Conservation (phyloP, 2,888 invertebrate species). For the Acrobasis consociella region DNA sequence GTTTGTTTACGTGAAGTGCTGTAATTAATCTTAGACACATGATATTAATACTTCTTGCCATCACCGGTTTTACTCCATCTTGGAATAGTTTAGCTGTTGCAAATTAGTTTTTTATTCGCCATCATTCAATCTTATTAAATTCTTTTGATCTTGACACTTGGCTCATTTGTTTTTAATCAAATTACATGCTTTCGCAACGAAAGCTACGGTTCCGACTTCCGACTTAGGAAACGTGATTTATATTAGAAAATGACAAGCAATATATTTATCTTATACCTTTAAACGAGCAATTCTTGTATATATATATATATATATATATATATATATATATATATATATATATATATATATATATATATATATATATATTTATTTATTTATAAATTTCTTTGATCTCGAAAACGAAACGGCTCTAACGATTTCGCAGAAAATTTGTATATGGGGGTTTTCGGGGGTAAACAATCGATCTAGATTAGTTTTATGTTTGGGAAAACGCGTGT, state of each 20-base stretch:
- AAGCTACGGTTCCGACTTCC: neutral
- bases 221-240: neutral
- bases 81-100: slow-evolving; percentile 9
- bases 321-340: too few relatives aligned
- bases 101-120: slow-evolving; percentile 35
- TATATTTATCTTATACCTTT: neutral
- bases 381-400: too few relatives aligned
- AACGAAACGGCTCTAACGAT: too few relatives aligned
- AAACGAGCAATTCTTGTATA: too few relatives aligned
- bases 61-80: slow-evolving; percentile 12
- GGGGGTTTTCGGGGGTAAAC: too few relatives aligned
- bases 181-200: slow-evolving; percentile 1
- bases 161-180: neutral
- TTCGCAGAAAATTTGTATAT: too few relatives aligned
- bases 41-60: slow-evolving; percentile 41
- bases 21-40: slow-evolving; percentile 42
- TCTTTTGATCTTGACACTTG: slow-evolving; percentile 1
- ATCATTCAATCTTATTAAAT: slow-evolving; percentile 7
- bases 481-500: too few relatives aligned
- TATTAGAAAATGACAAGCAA: neutral
- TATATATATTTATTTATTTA: too few relatives aligned
- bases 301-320: too few relatives aligned
- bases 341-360: too few relatives aligned
- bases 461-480: too few relatives aligned
- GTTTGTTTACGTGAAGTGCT: slow-evolving; percentile 20